A percentile compares a stretch with the other conserved stretches of the same genome.
These are phyloP conservation scores for Periplaneta americana DNA, from an alignment of 1,140 invertebrate genomes.

Conservation along the genomic window DNA sequence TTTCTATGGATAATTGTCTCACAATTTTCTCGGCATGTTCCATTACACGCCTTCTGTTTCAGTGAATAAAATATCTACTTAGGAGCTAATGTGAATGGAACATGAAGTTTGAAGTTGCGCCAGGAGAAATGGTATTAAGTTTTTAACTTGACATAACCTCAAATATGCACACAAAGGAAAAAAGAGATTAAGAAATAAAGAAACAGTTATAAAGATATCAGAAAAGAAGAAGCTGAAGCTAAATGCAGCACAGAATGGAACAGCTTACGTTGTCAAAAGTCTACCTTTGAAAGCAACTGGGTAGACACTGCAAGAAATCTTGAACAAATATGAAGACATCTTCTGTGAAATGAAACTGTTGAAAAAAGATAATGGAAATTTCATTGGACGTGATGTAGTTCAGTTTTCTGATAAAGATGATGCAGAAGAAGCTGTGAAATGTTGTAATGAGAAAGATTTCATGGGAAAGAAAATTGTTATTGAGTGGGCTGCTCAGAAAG, in stretches of 20 bases:
- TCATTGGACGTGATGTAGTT: constrained; percentile 79
- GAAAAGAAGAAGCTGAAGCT: background rate
- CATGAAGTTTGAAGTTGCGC: too few relatives aligned
- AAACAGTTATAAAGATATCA: background rate
- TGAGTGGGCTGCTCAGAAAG: background rate
- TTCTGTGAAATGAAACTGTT: constrained; percentile 69
- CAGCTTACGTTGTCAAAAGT: background rate
- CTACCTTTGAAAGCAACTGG: constrained; percentile 46
- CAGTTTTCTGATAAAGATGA: constrained; percentile 68
- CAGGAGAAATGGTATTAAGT: too few relatives aligned
- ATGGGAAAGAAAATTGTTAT: constrained; percentile 33
- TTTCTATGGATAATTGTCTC: too few relatives aligned
- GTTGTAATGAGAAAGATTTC: constrained; percentile 67
- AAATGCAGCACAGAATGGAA: background rate
- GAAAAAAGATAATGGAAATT: constrained; percentile 69
- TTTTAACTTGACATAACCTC: too few relatives aligned
- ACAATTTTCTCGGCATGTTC: too few relatives aligned
- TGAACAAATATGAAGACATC: constrained; percentile 72
- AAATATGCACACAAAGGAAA: too few relatives aligned
- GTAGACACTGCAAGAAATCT: constrained; percentile 62
- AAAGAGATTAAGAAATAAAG: background rate
- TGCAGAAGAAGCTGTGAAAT: constrained; percentile 73
- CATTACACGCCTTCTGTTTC: too few relatives aligned
- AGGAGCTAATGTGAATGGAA: too few relatives aligned
- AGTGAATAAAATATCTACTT: too few relatives aligned